Evolutionary conservation across 2,113 vertebrate species (phyloP).

Genomic region (Anoura caudifer): DNA sequence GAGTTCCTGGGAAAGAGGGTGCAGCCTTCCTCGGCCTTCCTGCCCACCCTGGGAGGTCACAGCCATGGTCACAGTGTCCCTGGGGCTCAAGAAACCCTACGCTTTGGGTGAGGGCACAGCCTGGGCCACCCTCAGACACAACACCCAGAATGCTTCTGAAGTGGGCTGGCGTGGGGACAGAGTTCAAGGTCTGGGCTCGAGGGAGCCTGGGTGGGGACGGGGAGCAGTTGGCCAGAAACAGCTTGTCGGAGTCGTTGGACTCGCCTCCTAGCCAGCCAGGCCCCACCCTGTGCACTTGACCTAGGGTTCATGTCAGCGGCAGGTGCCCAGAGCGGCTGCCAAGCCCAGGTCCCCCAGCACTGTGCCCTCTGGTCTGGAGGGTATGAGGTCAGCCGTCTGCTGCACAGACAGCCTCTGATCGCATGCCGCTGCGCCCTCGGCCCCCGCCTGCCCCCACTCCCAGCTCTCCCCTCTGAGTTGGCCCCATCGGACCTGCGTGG

Average conservation of each 20-base stretch:
- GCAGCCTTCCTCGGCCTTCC: neutral
- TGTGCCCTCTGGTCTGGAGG: neutral
- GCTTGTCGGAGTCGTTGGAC: conserved; percentile 28
- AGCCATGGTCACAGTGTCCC: neutral
- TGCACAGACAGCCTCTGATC: neutral
- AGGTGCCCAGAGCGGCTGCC: neutral
- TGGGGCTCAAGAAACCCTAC: neutral
- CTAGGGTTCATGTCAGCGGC: neutral
- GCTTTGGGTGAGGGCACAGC: neutral
- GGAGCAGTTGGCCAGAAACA: conserved; percentile 74
- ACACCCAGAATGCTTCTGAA: conserved; percentile 52
- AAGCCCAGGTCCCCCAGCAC: neutral
- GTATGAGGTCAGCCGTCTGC: neutral
- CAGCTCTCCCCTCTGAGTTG: neutral
- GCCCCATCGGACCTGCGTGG: neutral
- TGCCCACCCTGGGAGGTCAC: neutral
- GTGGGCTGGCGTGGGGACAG: conserved; percentile 30
- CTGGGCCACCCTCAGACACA: conserved; percentile 30
- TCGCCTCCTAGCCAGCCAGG: neutral
- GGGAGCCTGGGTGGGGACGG: conserved; percentile 21
- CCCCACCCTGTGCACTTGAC: neutral
- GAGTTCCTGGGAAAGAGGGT: neutral
- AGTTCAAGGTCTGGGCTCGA: conserved; percentile 48
- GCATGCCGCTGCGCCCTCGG: too few species aligned
- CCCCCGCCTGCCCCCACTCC: neutral